phyloP scores from a whole-genome alignment of 2,113 vertebrate species.

The Centrocercus urophasianus region DNA sequence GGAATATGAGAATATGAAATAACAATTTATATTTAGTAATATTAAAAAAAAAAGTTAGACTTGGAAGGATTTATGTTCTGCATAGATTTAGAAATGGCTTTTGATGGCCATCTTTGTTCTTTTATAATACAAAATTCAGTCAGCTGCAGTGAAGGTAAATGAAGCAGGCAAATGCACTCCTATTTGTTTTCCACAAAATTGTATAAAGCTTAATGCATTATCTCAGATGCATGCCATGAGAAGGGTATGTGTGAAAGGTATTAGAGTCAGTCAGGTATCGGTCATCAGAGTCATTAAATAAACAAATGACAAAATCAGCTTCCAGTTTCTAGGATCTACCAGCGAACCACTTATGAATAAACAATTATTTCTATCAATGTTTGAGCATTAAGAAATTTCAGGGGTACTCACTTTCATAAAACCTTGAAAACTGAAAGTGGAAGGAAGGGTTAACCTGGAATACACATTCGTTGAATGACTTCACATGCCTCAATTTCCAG shows the following conservation, averaged over 20 bases:
- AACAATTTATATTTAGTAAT: background rate
- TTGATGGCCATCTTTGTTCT: background rate
- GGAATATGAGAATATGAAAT: background rate
- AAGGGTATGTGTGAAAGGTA: background rate
- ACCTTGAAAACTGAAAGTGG: background rate
- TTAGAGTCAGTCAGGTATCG: background rate
- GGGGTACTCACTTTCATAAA: background rate
- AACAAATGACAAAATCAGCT: background rate
- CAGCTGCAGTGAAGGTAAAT: background rate
- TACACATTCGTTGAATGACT: background rate
- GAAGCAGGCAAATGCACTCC: background rate
- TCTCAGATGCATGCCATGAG: background rate
- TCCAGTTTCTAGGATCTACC: background rate
- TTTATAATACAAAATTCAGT: background rate
- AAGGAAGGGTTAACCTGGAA: background rate
- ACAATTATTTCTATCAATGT: background rate
- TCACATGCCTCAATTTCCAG: background rate
- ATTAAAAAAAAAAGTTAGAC: background rate
- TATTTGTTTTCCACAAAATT: background rate
- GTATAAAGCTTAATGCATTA: background rate
- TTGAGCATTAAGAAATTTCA: background rate
- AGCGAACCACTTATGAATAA: background rate
- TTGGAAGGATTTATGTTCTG: background rate
- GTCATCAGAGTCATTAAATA: background rate
- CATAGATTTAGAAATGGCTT: background rate